A percentile compares a stretch with the other conserved stretches of the same genome.
These are phyloP conservation scores for Sylvicola cinctus DNA, from an alignment of 2,888 invertebrate species.

Conservation along the genomic window DNA sequence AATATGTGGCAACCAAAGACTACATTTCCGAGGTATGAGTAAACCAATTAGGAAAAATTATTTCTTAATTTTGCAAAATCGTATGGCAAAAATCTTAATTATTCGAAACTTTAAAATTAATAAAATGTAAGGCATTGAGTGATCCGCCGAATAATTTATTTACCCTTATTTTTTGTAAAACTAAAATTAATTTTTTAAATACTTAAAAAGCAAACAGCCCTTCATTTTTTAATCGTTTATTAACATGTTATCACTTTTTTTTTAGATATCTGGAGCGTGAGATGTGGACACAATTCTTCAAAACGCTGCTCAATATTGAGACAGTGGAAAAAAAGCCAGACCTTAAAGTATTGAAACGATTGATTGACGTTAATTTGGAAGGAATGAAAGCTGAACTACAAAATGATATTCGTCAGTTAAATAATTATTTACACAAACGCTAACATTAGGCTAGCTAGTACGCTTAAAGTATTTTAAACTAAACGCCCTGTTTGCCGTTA, in stretches of 20 bases:
- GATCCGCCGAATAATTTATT: too few species aligned
- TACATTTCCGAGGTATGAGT: slow-evolving; percentile 41
- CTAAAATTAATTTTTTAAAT: background rate
- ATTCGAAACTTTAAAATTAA: too few species aligned
- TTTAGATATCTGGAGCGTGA: slow-evolving; percentile 47
- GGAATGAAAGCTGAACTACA: slow-evolving; percentile 25
- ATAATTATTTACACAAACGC: slow-evolving; percentile 23
- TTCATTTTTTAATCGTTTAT: background rate
- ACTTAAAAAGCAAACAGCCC: background rate
- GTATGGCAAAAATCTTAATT: too few species aligned
- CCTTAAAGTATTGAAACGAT: slow-evolving; percentile 26
- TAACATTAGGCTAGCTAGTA: slow-evolving; percentile 4
- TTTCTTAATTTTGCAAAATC: background rate
- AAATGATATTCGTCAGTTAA: slow-evolving; percentile 22
- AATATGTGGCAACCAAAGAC: slow-evolving; percentile 48
- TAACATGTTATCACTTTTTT: slow-evolving; percentile 7
- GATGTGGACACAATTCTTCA: slow-evolving; percentile 68
- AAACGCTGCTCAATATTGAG: slow-evolving; percentile 61
- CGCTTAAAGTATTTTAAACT: too few species aligned
- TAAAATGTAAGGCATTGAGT: too few species aligned
- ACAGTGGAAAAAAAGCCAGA: slow-evolving; percentile 54
- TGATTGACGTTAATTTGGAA: slow-evolving; percentile 20
- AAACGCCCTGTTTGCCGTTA: too few species aligned
- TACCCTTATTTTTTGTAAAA: too few species aligned
- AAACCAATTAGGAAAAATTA: slow-evolving; percentile 1